These are phyloP conservation scores for Theristus sp. DNA, from an alignment of 2,888 invertebrate species.

Conservation along the genomic window DNA sequence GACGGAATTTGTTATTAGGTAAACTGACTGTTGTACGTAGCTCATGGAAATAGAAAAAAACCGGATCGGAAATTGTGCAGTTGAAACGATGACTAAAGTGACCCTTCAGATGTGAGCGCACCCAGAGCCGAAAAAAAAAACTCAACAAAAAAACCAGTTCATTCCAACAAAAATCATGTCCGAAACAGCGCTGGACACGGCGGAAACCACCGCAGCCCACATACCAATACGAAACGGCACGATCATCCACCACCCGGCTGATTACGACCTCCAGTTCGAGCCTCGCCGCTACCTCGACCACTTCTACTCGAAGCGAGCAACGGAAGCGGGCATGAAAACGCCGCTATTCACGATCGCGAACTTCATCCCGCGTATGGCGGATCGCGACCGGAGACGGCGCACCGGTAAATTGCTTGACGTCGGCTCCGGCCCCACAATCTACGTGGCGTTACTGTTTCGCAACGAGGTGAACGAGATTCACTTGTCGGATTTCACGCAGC, in stretches of 20 bases:
- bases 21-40: too few relatives aligned
- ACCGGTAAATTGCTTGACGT: background rate
- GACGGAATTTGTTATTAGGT: too few relatives aligned
- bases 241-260: background rate
- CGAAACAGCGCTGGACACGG: too few relatives aligned
- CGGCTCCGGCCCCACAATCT: background rate
- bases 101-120: too few relatives aligned
- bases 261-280: constrained; percentile 16
- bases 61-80: too few relatives aligned
- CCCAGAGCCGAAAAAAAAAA: too few relatives aligned
- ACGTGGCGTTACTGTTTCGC: background rate
- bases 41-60: too few relatives aligned
- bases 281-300: constrained; percentile 20
- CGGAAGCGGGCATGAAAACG: background rate
- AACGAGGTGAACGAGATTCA: background rate
- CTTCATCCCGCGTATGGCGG: background rate
- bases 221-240: background rate
- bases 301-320: constrained; percentile 11
- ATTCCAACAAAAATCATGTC: too few relatives aligned
- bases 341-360: background rate
- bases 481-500: background rate
- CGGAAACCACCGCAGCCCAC: too few relatives aligned
- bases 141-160: too few relatives aligned
- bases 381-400: background rate
- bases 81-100: too few relatives aligned